Conservation (phyloP, 2,113 vertebrate genomes). For the Erythrolamprus reginae region DNA sequence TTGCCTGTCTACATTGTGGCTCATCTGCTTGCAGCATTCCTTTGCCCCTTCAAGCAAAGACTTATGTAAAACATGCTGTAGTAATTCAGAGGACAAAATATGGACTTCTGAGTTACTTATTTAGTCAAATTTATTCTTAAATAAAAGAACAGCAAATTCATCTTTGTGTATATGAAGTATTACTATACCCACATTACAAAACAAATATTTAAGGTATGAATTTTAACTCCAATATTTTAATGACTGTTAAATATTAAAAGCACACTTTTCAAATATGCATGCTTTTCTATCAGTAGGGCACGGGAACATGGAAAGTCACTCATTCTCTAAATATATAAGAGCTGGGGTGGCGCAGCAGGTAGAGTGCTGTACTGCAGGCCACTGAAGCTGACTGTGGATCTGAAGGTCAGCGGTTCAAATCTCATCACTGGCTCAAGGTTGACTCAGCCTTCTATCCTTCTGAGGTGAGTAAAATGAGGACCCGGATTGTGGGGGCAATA, state of each 20-base stretch:
- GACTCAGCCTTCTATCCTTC: too few species aligned
- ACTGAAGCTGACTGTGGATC: too few species aligned
- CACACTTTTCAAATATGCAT: background rate
- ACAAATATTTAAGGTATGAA: background rate
- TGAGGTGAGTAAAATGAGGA: too few species aligned
- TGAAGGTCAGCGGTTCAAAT: too few species aligned
- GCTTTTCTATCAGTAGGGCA: slow-evolving; percentile 38
- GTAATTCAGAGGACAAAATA: background rate
- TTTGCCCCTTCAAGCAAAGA: background rate
- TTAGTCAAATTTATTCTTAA: background rate
- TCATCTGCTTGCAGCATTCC: background rate
- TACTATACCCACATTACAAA: background rate
- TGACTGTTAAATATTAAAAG: background rate
- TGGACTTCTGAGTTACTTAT: too few species aligned
- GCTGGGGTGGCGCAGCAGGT: too few species aligned
- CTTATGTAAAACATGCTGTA: background rate
- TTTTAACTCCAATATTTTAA: slow-evolving; percentile 2
- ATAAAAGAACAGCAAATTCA: background rate
- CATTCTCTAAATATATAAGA: slow-evolving; percentile 53
- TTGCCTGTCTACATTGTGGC: background rate
- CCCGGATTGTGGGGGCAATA: too few species aligned
- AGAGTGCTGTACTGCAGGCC: too few species aligned
- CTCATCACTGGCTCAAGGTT: too few species aligned
- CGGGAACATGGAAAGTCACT: slow-evolving; percentile 41
- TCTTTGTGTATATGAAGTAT: background rate